These are phyloP conservation scores for Monopterus albus DNA, from an alignment of 2,113 vertebrate species.

Conservation along the genomic window DNA sequence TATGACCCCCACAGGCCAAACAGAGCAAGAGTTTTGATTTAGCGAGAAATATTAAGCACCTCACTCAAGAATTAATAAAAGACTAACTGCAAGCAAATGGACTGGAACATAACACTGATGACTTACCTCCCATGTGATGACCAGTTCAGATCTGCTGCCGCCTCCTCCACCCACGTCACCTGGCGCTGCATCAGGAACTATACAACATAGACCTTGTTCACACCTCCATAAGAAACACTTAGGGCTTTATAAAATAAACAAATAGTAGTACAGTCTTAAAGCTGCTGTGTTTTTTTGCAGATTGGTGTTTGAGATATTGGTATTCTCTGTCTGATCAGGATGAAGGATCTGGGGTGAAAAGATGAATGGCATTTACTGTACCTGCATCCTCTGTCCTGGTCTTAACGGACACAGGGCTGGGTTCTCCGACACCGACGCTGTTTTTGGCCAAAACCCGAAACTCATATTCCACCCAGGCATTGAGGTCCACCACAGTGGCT, in stretches of 20 bases:
- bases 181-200: slow-evolving; percentile 92
- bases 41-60: slow-evolving; percentile 45
- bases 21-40: slow-evolving; percentile 42
- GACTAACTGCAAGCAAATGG: slow-evolving; percentile 42
- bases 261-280: not conserved
- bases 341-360: not conserved
- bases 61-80: slow-evolving; percentile 42
- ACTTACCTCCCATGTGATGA: slow-evolving; percentile 98
- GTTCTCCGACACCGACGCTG: slow-evolving; percentile 92
- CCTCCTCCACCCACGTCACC: slow-evolving; percentile 93
- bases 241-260: not conserved
- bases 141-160: slow-evolving; percentile 92
- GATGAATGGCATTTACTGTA: slow-evolving; percentile 56
- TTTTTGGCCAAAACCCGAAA: slow-evolving; percentile 92
- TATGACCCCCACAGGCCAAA: slow-evolving; percentile 49
- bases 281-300: not conserved
- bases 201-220: slow-evolving; percentile 53
- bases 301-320: not conserved
- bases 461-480: slow-evolving; percentile 95
- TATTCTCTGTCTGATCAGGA: not conserved
- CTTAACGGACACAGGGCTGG: slow-evolving; percentile 91
- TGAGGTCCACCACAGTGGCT: slow-evolving; percentile 91
- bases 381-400: slow-evolving; percentile 95
- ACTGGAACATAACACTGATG: slow-evolving; percentile 77
- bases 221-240: slow-evolving; percentile 27